A percentile compares a stretch with the other conserved stretches of the same genome.
phyloP scores from a whole-genome alignment of 2,797 vertebrate genomes.

The Prionace glauca region DNA sequence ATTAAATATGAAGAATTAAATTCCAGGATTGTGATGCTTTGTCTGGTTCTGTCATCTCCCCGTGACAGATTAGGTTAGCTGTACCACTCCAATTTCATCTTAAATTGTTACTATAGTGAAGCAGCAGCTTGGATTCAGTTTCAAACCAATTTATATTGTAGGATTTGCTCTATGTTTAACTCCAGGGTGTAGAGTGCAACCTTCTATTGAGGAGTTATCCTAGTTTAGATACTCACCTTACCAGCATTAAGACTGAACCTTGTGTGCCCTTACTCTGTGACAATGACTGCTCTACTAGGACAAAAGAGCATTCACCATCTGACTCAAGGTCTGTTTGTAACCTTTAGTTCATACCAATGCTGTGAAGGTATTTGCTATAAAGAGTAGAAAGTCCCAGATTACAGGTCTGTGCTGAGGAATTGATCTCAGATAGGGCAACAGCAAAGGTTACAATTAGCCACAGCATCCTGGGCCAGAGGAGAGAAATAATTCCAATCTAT shows the following conservation, averaged over 20 bases:
- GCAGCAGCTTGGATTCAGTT: not conserved
- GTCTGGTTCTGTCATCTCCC: not conserved
- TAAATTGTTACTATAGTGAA: not conserved
- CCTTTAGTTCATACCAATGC: not conserved
- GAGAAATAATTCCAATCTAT: not conserved
- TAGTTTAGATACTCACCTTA: not conserved
- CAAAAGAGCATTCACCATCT: not conserved
- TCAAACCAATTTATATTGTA: not conserved
- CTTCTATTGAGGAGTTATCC: not conserved
- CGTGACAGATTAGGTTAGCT: not conserved
- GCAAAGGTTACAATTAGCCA: not conserved
- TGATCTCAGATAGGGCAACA: not conserved
- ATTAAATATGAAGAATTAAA: slow-evolving; percentile 1
- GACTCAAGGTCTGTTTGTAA: not conserved
- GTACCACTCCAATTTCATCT: not conserved
- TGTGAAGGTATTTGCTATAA: not conserved
- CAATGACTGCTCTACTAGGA: not conserved
- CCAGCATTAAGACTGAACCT: not conserved
- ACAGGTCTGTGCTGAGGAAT: not conserved
- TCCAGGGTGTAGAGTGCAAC: not conserved
- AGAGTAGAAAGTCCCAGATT: not conserved
- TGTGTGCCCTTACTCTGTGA: too few species aligned
- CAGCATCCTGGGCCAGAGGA: not conserved
- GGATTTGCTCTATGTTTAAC: not conserved
- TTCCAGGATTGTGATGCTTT: slow-evolving; percentile 11